Evolutionary conservation across 1,140 invertebrate genomes (phyloP).

Genomic region (Hormaphis cornu): DNA sequence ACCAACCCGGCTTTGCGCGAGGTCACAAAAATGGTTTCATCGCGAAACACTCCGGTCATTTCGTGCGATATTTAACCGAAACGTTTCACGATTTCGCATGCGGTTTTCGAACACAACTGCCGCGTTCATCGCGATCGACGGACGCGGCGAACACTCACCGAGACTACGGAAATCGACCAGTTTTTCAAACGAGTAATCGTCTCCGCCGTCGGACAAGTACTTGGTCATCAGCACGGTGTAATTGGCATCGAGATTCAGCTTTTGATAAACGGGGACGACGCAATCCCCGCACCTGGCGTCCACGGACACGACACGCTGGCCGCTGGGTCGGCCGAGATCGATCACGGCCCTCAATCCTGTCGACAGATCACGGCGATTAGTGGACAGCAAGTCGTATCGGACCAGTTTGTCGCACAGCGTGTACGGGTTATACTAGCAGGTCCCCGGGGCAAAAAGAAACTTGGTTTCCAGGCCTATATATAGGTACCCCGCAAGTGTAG

Average conservation of each 20-base stretch:
- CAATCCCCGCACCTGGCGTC: slow-evolving; percentile 48
- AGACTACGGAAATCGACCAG: neutral
- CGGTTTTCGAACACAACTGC: too few relatives aligned
- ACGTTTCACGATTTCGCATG: too few relatives aligned
- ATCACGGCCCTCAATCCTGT: slow-evolving; percentile 45
- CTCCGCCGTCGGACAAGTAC: slow-evolving; percentile 50
- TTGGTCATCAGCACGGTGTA: slow-evolving; percentile 47
- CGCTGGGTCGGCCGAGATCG: slow-evolving; percentile 45
- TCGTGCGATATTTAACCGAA: too few relatives aligned
- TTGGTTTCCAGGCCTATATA: neutral
- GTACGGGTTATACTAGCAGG: neutral
- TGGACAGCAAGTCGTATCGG: too few relatives aligned
- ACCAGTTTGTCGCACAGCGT: neutral
- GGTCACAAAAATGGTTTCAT: too few relatives aligned
- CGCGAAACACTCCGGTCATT: too few relatives aligned
- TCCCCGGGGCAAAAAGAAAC: neutral
- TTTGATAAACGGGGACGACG: slow-evolving; percentile 44
- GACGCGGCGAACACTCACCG: neutral
- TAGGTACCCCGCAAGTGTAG: neutral
- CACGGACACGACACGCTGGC: slow-evolving; percentile 46
- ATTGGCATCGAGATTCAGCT: slow-evolving; percentile 39
- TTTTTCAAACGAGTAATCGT: slow-evolving; percentile 41
- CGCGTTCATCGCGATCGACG: too few relatives aligned
- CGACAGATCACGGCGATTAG: too few relatives aligned
- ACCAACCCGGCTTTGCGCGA: too few relatives aligned